These are phyloP conservation scores for Psettodes erumei DNA, from an alignment of 2,113 vertebrate species.

Conservation along the genomic window DNA sequence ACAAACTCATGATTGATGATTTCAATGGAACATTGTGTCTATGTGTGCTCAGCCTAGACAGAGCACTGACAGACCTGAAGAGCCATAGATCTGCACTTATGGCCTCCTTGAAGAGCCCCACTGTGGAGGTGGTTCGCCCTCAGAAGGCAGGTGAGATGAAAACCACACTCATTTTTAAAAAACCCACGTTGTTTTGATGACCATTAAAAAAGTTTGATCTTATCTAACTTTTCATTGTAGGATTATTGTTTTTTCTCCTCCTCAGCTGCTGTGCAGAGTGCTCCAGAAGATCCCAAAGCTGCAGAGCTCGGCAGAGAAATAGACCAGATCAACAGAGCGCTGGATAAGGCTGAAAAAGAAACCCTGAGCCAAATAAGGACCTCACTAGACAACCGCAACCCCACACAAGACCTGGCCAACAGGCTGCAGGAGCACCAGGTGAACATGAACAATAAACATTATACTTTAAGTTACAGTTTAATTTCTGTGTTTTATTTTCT, in stretches of 20 bases:
- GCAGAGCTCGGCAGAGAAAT: slow-evolving; percentile 76
- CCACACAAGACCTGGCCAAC: slow-evolving; percentile 81
- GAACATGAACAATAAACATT: slow-evolving; percentile 8
- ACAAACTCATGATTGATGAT: background rate
- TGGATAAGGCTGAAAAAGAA: slow-evolving; percentile 82
- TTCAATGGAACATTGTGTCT: background rate
- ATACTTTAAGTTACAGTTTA: background rate
- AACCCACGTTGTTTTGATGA: background rate
- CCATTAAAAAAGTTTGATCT: background rate
- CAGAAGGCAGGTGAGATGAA: slow-evolving; percentile 75
- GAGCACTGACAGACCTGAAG: slow-evolving; percentile 83
- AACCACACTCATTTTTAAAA: background rate
- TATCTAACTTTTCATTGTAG: background rate
- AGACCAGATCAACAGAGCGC: slow-evolving; percentile 77
- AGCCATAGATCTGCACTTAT: slow-evolving; percentile 77
- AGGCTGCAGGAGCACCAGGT: slow-evolving; percentile 88
- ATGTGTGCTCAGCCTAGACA: slow-evolving; percentile 83
- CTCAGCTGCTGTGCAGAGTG: slow-evolving; percentile 56
- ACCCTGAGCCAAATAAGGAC: slow-evolving; percentile 79
- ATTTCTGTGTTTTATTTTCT: background rate
- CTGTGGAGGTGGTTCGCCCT: slow-evolving; percentile 72
- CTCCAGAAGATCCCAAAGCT: slow-evolving; percentile 78
- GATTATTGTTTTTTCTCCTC: background rate
- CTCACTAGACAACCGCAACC: slow-evolving; percentile 82
- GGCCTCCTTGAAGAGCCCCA: slow-evolving; percentile 74